phyloP scores from a whole-genome alignment of 2,888 invertebrate genomes.

The Patella caerulea region DNA sequence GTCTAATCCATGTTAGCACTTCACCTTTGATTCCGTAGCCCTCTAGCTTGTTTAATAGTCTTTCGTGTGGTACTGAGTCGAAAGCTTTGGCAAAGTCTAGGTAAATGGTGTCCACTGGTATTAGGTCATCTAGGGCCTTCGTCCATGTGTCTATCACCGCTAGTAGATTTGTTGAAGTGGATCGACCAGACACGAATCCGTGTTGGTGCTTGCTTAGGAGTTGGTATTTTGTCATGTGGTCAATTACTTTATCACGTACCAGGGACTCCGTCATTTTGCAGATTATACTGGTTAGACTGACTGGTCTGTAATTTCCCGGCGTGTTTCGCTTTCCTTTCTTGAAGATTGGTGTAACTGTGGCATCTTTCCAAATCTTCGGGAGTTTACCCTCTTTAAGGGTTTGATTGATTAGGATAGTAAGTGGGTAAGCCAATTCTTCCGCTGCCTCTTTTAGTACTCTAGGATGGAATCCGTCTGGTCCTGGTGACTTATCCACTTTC shows the following conservation, averaged over 20 bases:
- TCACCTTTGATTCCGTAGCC: conserved; percentile 6
- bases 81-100: conserved; percentile 5
- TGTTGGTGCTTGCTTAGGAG: conserved; percentile 14
- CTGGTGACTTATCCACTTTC: too few relatives aligned
- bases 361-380: neutral
- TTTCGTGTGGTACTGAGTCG: conserved; percentile 22
- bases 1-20: conserved; percentile 10
- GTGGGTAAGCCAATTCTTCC: conserved; percentile 2
- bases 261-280: conserved; percentile 23
- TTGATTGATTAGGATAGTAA: neutral
- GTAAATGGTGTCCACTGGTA: conserved; percentile 13
- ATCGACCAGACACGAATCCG: conserved; percentile 15
- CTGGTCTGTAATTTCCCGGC: conserved; percentile 23
- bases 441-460: conserved; percentile 1
- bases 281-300: conserved; percentile 23
- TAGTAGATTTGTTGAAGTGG: conserved; percentile 15
- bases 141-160: conserved; percentile 16
- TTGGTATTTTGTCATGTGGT: conserved; percentile 7
- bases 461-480: neutral
- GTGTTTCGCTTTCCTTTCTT: conserved; percentile 18
- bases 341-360: conserved; percentile 19
- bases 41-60: conserved; percentile 15
- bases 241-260: conserved; percentile 14
- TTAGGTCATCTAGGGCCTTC: conserved; percentile 8
- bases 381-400: conserved; percentile 2